These are phyloP conservation scores for Strigops habroptila DNA, from an alignment of 2,113 vertebrate species.

Conservation along the genomic window DNA sequence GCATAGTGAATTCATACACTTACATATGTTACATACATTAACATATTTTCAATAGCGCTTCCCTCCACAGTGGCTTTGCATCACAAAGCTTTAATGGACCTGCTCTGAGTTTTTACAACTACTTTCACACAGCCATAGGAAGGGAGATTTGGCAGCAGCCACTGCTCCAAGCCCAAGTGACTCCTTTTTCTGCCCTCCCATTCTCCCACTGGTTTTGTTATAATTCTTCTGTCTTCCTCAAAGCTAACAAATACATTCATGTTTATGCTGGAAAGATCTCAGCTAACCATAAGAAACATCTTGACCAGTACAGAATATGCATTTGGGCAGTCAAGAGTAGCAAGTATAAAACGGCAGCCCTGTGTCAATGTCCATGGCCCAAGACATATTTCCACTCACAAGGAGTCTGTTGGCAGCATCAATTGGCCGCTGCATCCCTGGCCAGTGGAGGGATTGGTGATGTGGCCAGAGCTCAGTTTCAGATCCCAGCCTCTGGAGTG, in stretches of 20 bases:
- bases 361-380: neutral
- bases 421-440: accelerated
- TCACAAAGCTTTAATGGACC: neutral
- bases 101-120: neutral
- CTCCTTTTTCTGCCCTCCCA: neutral
- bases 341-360: neutral
- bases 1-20: neutral
- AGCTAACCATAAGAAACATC: neutral
- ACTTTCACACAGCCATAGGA: neutral
- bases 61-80: neutral
- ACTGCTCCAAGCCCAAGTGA: accelerated
- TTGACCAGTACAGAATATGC: neutral
- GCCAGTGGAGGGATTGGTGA: neutral
- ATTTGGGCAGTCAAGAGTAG: neutral
- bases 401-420: accelerated
- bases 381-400: neutral
- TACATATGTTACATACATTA: neutral
- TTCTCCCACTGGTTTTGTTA: neutral
- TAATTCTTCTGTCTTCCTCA: neutral
- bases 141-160: neutral
- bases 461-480: no score
- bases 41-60: neutral
- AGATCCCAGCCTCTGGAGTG: neutral
- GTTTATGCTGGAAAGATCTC: neutral
- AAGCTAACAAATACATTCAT: neutral